Evolutionary conservation across 2,113 vertebrate genomes (phyloP), one percentile per base, ranked within the genome.

Genomic region (Pithys albifrons): DNA sequence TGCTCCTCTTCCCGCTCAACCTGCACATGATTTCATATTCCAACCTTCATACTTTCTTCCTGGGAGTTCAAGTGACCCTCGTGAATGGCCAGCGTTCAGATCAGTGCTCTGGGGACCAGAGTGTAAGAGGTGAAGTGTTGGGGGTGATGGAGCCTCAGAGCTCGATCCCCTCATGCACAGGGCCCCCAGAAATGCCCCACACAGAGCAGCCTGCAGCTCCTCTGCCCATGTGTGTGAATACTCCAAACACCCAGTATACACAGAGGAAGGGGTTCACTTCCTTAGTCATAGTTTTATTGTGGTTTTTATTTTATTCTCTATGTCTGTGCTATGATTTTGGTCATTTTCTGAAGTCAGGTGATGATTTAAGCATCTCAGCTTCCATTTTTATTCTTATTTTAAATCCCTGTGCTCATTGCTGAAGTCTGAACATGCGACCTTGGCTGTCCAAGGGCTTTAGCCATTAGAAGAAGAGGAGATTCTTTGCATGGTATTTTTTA

Each of bases 401-500:
- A 66, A 70, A 41, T 70, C 72, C 23, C 13, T 27, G 19, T 59
- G 80, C 70, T 88, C 55, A 2, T 12, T 72, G 77, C 81, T 81
- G 1, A 37, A 27, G 37, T 71, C 43, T 37, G 14, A 57, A 14
- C 24, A 0, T 19, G 7, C 0, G 0, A 24, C 29, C 57, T 59
- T 2, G 0, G 27, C 46, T 58, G 71, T 67, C 91, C 24, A 7
- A 29, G 54, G 27, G 59, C 72, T 89, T 86, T 62, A 58, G 69
- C 46, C 15, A 2, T 57, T 70, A 16, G 69, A 78, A 71, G 70
- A 61, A 72, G 46, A 58, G 28, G 16, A n/a, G 33, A 55, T 43
- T 18, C 65, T 85, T 80, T 33, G 48, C 6, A 0, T 48, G 2
- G 1, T 37, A 3, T 57, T 89, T 94, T 46, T 55, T 43, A 9